Percentiles rank a stretch among this genome's conserved stretches.
These are phyloP conservation scores for Drosophila orena DNA, from an alignment of 1,140 invertebrate genomes.

Conservation along the genomic window DNA sequence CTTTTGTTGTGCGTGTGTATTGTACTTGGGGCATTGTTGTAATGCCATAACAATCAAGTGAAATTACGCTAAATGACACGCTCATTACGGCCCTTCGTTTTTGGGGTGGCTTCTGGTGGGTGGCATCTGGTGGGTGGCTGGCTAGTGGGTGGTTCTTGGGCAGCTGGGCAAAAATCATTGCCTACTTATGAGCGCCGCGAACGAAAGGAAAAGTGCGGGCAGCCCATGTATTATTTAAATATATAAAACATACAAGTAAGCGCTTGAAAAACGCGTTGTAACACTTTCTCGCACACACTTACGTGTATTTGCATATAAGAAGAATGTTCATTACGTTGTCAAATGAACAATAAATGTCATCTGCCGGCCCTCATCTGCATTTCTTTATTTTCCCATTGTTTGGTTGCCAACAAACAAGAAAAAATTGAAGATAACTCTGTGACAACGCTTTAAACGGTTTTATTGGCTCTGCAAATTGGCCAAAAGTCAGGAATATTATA, in stretches of 20 bases:
- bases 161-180: conserved; percentile 74
- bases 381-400: conserved; percentile 15
- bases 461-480: conserved; percentile 75
- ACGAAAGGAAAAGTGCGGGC: conserved; percentile 21
- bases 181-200: conserved; percentile 70
- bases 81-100: conserved; percentile 67
- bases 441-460: conserved; percentile 69
- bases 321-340: conserved; percentile 74
- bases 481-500: conserved; percentile 62
- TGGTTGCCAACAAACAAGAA: not conserved
- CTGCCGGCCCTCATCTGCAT: conserved; percentile 4
- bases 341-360: conserved; percentile 54
- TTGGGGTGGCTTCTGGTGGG: not conserved
- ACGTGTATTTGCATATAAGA: conserved; percentile 79
- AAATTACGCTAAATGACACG: conserved; percentile 82
- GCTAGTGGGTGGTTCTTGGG: not conserved
- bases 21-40: conserved; percentile 51
- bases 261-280: conserved; percentile 68
- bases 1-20: conserved; percentile 41
- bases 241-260: conserved; percentile 74
- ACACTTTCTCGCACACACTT: conserved; percentile 55
- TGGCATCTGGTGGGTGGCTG: not conserved
- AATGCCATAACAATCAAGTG: conserved; percentile 80
- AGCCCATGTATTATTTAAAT: conserved; percentile 79
- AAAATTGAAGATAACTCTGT: conserved; percentile 8